phyloP scores from a whole-genome alignment of 2,888 invertebrate species.

The Dione vanillae region DNA sequence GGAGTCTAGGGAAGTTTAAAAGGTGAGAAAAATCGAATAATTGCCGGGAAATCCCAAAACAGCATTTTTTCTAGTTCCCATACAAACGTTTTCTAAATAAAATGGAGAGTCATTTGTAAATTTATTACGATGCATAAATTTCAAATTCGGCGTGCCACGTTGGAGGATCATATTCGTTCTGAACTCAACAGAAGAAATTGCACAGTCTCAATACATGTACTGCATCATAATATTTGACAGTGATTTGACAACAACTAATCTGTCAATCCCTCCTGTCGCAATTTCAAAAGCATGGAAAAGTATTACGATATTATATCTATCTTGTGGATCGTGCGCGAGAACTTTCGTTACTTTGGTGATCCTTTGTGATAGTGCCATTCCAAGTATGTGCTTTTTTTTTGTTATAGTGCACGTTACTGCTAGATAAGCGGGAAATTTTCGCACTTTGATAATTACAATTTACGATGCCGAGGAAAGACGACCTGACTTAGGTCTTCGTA shows the following conservation, averaged over 20 bases:
- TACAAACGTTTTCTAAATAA: no score
- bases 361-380: constrained; percentile 42
- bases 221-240: constrained; percentile 44
- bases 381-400: constrained; percentile 43
- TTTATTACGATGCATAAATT: no score
- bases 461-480: constrained; percentile 52
- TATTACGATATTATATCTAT: constrained; percentile 37
- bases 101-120: no score
- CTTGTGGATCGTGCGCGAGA: constrained; percentile 38
- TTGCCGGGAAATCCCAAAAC: no score
- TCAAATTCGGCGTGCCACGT: no score
- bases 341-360: constrained; percentile 45
- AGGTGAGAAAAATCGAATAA: no score
- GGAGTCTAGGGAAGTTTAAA: no score
- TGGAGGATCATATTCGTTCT: no score
- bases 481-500: constrained; percentile 54
- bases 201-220: constrained; percentile 43
- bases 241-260: constrained; percentile 46
- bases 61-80: no score
- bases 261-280: constrained; percentile 43
- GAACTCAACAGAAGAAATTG: no score
- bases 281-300: constrained; percentile 36
- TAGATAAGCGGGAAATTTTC: constrained; percentile 40
- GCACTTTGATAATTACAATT: constrained; percentile 41
- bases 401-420: constrained; percentile 43